Evolutionary conservation across 2,113 vertebrate genomes (phyloP), one percentile per base, ranked within the genome.

Genomic region (Sylvia atricapilla): DNA sequence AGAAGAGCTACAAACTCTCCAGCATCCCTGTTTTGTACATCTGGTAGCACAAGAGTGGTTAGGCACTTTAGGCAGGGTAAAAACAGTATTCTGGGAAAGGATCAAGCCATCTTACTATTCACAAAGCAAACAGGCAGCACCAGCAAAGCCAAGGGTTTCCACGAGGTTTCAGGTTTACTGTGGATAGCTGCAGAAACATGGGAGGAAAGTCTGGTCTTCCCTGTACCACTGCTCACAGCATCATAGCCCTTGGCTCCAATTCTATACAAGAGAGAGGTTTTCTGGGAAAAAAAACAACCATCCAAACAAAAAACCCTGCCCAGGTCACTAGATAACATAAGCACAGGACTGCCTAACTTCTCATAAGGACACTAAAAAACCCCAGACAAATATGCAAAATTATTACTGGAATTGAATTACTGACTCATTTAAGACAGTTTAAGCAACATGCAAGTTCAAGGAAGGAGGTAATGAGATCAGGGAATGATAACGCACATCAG

Each of bases 401-500:
- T 94, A 37, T 52, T 55, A 35, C 19, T 90, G 35, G 73, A 89
- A 56, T 59, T 90, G 52, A 89, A 72, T 94, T 87, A 81, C 25
- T 53, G 41, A 46, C 22, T 66, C 46, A 53, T 82, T 89, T 64
- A 58, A 88, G 46, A 70, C 33, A 52, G 43, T 77, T 59, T 53
- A 31, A 76, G 46, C 39, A 90, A 85, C 23, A 47, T 35, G 9
- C 22, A 55, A 93, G 75, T 77, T 87, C 55, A 83, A 63, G 70
- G 70, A 93, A 91, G 69, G 75, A 95, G 33, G 43, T 85, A 93
- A 93, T 74, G 78, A 96, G 75, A 95, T 85, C 87, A 80, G 33
- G 55, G 84, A 83, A 50, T 88, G 89, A 95, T 85, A 97, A 96
- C 31, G 37, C 50, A 83, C 87, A 74, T 95, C 90, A 80, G n/a